Evolutionary conservation across 2,797 vertebrate species (phyloP).

Genomic region (Jordanella pulchra): DNA sequence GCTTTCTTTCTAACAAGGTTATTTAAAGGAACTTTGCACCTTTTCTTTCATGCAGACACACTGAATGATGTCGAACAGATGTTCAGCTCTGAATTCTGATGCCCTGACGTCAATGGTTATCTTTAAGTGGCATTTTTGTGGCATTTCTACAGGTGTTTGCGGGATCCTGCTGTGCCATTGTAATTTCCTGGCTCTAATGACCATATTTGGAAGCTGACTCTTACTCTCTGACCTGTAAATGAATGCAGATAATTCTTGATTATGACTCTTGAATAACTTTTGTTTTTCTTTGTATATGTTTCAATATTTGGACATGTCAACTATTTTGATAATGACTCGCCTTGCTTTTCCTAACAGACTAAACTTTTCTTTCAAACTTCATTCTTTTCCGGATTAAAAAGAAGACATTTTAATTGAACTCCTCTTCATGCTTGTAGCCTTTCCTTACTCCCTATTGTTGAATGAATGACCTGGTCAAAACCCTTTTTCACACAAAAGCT

Average conservation of each 20-base stretch:
- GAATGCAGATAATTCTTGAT: not conserved
- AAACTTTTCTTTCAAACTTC: slow-evolving; percentile 5
- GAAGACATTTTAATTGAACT: not conserved
- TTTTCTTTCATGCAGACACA: not conserved
- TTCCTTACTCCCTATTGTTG: not conserved
- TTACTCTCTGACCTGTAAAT: not conserved
- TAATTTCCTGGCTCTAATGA: not conserved
- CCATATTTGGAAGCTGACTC: not conserved
- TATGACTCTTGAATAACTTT: not conserved
- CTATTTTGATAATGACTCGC: too few species aligned
- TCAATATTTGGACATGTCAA: not conserved
- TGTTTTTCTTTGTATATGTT: not conserved
- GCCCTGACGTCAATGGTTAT: not conserved
- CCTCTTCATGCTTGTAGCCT: not conserved
- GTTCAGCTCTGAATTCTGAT: not conserved
- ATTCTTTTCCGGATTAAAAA: not conserved
- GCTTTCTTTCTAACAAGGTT: slow-evolving; percentile 1
- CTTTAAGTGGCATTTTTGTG: not conserved
- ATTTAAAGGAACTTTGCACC: not conserved
- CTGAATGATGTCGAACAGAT: not conserved
- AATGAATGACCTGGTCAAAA: not conserved
- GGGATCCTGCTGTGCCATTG: not conserved
- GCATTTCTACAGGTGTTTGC: slow-evolving; percentile 3
- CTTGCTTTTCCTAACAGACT: not conserved
- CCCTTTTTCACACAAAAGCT: not conserved